Conservation (phyloP, 2,888 invertebrate species). For the Dermolepida albohirtum region DNA sequence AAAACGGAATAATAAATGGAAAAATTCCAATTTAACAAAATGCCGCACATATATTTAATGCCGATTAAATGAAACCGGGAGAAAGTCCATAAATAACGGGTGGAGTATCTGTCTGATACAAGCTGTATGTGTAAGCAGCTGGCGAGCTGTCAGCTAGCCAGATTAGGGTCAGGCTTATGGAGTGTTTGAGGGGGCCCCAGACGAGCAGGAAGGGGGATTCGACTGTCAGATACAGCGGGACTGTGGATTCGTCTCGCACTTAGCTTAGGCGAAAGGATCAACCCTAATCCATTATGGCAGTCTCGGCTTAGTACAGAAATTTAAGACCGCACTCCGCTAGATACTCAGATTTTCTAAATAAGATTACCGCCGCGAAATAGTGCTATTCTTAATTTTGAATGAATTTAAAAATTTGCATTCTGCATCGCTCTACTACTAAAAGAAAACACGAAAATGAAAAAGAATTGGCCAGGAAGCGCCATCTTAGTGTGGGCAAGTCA, state of each 20-base stretch:
- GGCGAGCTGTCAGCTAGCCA: constrained; percentile 63
- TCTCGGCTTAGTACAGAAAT: constrained; percentile 58
- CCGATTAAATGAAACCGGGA: constrained; percentile 45
- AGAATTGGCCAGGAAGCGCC: constrained; percentile 33
- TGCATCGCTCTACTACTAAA: neutral
- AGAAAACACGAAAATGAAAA: constrained; percentile 21
- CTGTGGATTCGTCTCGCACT: constrained; percentile 61
- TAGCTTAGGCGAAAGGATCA: constrained; percentile 59
- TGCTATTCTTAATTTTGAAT: constrained; percentile 39
- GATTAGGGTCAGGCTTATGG: constrained; percentile 64
- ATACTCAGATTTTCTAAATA: constrained; percentile 52
- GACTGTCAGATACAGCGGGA: constrained; percentile 60
- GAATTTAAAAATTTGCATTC: constrained; percentile 42
- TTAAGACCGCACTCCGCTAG: constrained; percentile 47
- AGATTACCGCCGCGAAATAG: constrained; percentile 44
- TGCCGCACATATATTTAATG: constrained; percentile 32
- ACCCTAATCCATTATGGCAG: constrained; percentile 65
- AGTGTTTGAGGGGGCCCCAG: constrained; percentile 54
- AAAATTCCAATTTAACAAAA: constrained; percentile 36
- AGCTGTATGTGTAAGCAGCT: constrained; percentile 63
- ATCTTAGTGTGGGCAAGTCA: constrained; percentile 33
- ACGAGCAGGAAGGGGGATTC: constrained; percentile 52
- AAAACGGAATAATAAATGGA: neutral
- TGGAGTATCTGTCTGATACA: constrained; percentile 57
- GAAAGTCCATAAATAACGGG: constrained; percentile 57